Evolutionary conservation across 2,888 invertebrate species (phyloP).

Genomic region (Holacanthella duospinosa): DNA sequence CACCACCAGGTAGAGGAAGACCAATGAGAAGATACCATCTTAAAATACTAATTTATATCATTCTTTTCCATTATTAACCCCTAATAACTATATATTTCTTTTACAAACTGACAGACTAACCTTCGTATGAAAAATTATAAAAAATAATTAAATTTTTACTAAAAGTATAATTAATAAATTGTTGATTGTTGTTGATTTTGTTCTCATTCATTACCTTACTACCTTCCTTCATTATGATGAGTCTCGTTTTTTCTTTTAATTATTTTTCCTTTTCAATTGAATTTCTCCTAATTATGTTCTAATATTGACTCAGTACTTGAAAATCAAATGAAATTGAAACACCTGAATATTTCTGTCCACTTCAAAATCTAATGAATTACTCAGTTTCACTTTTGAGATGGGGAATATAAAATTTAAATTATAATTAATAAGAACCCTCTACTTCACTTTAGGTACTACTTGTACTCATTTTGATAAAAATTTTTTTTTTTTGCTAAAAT

Average conservation of each 20-base stretch:
- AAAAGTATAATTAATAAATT: too few species aligned
- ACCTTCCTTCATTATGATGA: neutral
- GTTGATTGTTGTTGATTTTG: neutral
- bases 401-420: too few species aligned
- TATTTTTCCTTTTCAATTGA: neutral
- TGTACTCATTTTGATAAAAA: too few species aligned
- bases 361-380: neutral
- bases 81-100: too few species aligned
- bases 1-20: too few species aligned
- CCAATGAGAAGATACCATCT: too few species aligned
- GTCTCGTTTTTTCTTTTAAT: neutral
- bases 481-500: neutral
- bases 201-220: neutral
- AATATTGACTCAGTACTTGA: neutral
- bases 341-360: neutral
- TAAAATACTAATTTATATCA: too few species aligned
- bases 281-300: neutral
- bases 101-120: neutral
- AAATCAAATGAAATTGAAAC: neutral
- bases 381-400: neutral
- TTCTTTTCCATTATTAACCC: too few species aligned
- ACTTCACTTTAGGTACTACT: too few species aligned
- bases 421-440: too few species aligned
- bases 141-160: neutral
- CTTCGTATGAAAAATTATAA: neutral